Base-by-base conservation (phyloP, 1,140 invertebrate genomes). In the Zaprionus africanus region DNA sequence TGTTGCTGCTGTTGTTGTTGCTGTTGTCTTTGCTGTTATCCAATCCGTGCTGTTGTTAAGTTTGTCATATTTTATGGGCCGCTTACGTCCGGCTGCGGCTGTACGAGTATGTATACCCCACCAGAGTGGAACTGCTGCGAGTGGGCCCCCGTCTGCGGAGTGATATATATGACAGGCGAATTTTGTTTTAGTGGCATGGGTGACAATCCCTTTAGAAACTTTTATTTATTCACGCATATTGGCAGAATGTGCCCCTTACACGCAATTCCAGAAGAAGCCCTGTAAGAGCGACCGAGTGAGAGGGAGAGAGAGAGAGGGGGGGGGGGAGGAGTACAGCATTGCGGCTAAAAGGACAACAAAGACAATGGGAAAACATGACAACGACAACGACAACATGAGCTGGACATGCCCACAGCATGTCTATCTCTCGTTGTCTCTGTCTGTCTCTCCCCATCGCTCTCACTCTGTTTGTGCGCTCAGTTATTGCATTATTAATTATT, bases 131-230 rank as follows among this genome's bases (percentile, higher is more conserved):
- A 49, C 51, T 24, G 51, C 51, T 24, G 51, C 51, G 60, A 36
- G 31, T 54, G 56, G 53, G 53, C 34, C 60, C 68, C 58, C 69
- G 28, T 67, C 70, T 77, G 69, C 64, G 70, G 72, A 76, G 83
- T 86, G 83, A 86, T 86, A 86, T 86, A 82, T 86, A 87, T 86
- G 83, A 87, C 82, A 85, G 83, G 81, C 82, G 76, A 71, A 86
- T 86, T 85, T 85, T 85, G 82, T 85, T 85, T 86, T 86, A 80
- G 72, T 86, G 82, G 82, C 82, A 86, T 86, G 82, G 83, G 79
- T 87, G 82, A 86, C 82, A 86, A 86, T 86, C 77, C 82, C 82
- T 87, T 85, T 81, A 70, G 71, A 79, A 82, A 76, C 79, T 81
- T 81, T 85, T 86, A 85, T 85, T 85, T 85, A 85, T 85, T 85